These are phyloP conservation scores for Dicrostonyx torquatus DNA, from an alignment of 2,797 vertebrate species.

Conservation along the genomic window DNA sequence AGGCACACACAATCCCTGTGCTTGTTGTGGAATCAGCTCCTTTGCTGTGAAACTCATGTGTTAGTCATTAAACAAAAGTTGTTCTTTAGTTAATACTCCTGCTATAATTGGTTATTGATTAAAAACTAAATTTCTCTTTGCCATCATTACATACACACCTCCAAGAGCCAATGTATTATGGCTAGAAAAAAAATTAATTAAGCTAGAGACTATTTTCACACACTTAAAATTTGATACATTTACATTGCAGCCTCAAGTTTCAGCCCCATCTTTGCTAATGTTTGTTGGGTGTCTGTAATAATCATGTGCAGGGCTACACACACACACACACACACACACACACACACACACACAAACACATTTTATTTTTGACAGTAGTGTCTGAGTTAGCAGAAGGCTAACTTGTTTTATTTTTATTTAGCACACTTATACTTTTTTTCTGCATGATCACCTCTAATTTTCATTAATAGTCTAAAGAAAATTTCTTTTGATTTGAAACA, in stretches of 20 bases:
- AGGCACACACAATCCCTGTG: accelerated
- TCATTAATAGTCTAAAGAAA: not conserved
- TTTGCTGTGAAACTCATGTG: not conserved
- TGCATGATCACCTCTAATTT: not conserved
- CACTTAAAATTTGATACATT: not conserved
- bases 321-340: not conserved
- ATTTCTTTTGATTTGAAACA: not conserved
- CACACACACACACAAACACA: not conserved
- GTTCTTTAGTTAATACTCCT: not conserved
- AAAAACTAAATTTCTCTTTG: conserved; percentile 10
- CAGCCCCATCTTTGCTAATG: not conserved
- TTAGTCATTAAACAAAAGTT: not conserved
- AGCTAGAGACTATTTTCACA: not conserved
- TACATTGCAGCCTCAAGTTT: not conserved
- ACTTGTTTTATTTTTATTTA: not conserved
- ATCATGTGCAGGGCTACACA: not conserved
- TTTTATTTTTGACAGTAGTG: not conserved
- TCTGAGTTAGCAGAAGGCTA: not conserved
- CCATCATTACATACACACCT: not conserved
- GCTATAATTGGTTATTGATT: not conserved
- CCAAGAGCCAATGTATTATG: not conserved
- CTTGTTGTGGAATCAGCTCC: not conserved
- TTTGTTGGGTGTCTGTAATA: not conserved
- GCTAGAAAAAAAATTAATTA: conserved; percentile 9
- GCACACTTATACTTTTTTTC: not conserved